Conservation (phyloP, 2,797 vertebrate species). For the Myripristis jacobus region DNA sequence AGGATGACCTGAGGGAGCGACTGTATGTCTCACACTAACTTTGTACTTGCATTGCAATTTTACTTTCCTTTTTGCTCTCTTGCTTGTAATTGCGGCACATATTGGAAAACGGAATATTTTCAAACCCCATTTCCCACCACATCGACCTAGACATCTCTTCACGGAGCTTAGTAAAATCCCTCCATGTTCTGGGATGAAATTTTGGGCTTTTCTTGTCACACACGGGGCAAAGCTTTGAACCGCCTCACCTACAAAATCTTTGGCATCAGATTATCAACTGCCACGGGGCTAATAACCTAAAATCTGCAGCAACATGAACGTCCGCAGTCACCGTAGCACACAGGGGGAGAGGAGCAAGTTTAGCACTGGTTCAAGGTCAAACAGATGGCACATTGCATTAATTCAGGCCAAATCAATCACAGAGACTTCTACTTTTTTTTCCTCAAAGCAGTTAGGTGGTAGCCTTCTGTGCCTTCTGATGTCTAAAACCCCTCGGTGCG, state of each 20-base stretch:
- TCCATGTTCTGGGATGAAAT: conserved; percentile 36
- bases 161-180: conserved; percentile 48
- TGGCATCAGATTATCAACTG: conserved; percentile 24
- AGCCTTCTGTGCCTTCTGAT: conserved; percentile 28
- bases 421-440: conserved; percentile 2
- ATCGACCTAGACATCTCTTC: conserved; percentile 14
- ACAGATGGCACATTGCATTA: conserved; percentile 19
- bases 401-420: conserved; percentile 9
- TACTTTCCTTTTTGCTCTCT: not conserved
- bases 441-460: not conserved
- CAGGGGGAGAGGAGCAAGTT: not conserved
- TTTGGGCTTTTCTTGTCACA: conserved; percentile 15
- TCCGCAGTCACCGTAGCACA: not conserved
- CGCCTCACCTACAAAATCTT: conserved; percentile 34
- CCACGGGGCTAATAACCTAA: conserved; percentile 13
- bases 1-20: not conserved
- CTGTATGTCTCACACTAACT: not conserved
- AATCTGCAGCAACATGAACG: conserved; percentile 5
- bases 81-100: conserved; percentile 4
- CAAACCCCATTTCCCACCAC: conserved; percentile 10
- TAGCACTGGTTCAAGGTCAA: conserved; percentile 28
- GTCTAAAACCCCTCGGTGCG: conserved; percentile 32
- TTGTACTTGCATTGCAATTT: not conserved
- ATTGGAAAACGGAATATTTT: conserved; percentile 4
- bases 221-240: conserved; percentile 6